Evolutionary conservation across 2,113 vertebrate genomes (phyloP).

Genomic region (Bos indicus): DNA sequence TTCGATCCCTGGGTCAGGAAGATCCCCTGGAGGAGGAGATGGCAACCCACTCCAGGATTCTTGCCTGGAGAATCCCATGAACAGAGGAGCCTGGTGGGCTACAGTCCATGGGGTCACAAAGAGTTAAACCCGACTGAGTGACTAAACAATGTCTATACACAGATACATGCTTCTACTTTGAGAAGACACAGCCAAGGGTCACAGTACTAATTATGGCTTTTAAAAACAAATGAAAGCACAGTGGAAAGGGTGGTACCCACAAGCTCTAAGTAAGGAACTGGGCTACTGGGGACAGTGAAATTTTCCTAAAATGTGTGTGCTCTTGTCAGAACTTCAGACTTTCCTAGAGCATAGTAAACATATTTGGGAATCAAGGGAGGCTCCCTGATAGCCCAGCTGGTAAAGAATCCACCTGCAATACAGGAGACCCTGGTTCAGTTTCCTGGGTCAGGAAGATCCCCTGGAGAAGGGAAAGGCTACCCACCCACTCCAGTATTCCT

Average conservation of each 20-base stretch:
- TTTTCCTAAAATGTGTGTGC: background rate
- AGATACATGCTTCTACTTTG: background rate
- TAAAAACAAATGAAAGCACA: background rate
- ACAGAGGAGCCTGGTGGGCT: background rate
- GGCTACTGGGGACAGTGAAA: background rate
- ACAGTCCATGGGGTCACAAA: background rate
- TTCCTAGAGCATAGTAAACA: background rate
- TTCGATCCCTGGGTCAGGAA: rapidly evolving
- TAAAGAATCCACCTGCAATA: background rate
- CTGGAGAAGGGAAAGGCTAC: too few species aligned
- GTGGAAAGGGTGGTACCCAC: background rate
- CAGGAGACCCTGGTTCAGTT: background rate
- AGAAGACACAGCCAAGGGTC: background rate
- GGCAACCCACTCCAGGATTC: background rate
- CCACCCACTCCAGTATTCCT: background rate
- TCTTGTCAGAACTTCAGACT: background rate
- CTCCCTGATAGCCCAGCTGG: background rate
- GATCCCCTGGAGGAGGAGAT: background rate
- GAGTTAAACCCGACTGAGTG: background rate
- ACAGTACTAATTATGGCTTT: background rate
- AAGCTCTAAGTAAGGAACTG: background rate
- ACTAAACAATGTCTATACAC: background rate
- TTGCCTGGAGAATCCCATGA: background rate
- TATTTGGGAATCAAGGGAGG: background rate
- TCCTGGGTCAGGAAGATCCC: too few species aligned